A percentile compares a stretch with the other conserved stretches of the same genome.
These are phyloP conservation scores for Halichoeres trimaculatus DNA, from an alignment of 2,113 vertebrate species.

Conservation along the genomic window DNA sequence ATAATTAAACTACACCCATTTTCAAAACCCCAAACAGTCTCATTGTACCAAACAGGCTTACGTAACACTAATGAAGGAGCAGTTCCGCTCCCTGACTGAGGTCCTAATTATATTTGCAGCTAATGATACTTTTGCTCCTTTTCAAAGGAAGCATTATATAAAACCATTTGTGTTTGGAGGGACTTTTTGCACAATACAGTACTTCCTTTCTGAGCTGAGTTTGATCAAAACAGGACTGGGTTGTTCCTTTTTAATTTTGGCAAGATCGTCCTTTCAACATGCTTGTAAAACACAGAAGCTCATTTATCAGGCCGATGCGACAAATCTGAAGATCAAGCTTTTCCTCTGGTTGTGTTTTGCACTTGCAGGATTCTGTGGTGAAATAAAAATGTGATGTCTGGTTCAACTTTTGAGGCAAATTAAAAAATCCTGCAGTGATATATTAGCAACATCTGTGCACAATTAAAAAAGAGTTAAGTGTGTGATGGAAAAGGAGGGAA, in stretches of 20 bases:
- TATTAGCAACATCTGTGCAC: too few species aligned
- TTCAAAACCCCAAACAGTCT: neutral
- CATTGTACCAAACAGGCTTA: neutral
- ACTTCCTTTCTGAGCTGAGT: neutral
- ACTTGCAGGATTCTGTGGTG: too few species aligned
- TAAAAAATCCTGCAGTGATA: too few species aligned
- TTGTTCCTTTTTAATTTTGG: neutral
- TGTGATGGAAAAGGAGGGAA: too few species aligned
- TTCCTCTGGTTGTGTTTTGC: too few species aligned
- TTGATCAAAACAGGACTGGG: neutral
- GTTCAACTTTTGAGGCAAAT: too few species aligned
- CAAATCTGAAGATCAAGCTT: too few species aligned
- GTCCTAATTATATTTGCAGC: neutral
- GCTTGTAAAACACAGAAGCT: too few species aligned
- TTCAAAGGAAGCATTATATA: neutral
- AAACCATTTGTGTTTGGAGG: neutral
- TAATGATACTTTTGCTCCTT: neutral
- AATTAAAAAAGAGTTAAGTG: too few species aligned
- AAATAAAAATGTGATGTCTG: too few species aligned
- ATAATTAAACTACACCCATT: neutral
- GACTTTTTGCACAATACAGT: neutral
- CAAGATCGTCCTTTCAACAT: too few species aligned
- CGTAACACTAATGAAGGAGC: neutral
- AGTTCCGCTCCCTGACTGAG: neutral
- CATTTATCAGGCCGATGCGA: too few species aligned